These are phyloP conservation scores for Hecatera dysodea DNA, from an alignment of 2,888 invertebrate species.

Conservation along the genomic window DNA sequence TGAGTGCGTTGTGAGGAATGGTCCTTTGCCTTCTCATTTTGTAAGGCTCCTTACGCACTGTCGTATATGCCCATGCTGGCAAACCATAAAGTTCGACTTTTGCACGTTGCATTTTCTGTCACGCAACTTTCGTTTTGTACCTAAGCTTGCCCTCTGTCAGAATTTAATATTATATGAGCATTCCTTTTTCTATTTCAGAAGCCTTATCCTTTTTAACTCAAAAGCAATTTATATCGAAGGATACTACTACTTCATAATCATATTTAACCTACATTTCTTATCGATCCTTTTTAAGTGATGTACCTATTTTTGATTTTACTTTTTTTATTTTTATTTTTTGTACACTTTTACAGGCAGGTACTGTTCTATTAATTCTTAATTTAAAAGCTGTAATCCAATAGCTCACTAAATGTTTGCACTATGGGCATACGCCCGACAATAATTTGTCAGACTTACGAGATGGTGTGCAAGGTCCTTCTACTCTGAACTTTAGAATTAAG, in stretches of 20 bases:
- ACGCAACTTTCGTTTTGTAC: background rate
- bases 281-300: slow-evolving; percentile 13
- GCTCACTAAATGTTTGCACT: background rate
- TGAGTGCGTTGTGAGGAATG: slow-evolving; percentile 18
- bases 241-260: too few relatives aligned
- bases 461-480: slow-evolving; percentile 25
- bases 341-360: background rate
- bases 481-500: slow-evolving; percentile 33
- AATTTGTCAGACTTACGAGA: background rate
- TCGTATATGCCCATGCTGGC: slow-evolving; percentile 21
- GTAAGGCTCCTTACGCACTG: slow-evolving; percentile 21
- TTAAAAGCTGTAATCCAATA: slow-evolving; percentile 9
- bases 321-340: background rate
- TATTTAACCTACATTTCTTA: slow-evolving; percentile 6
- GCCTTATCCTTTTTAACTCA: background rate
- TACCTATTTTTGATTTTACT: slow-evolving; percentile 18
- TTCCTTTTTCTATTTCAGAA: background rate
- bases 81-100: background rate
- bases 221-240: background rate
- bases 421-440: background rate
- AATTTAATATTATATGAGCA: background rate
- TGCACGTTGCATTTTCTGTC: slow-evolving; percentile 13
- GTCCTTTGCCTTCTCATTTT: slow-evolving; percentile 9
- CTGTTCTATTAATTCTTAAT: slow-evolving; percentile 1
- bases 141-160: background rate